Percentiles rank a stretch among this genome's conserved stretches.
These are phyloP conservation scores for Zaprionus davidi DNA, from an alignment of 1,140 invertebrate genomes.

Conservation along the genomic window DNA sequence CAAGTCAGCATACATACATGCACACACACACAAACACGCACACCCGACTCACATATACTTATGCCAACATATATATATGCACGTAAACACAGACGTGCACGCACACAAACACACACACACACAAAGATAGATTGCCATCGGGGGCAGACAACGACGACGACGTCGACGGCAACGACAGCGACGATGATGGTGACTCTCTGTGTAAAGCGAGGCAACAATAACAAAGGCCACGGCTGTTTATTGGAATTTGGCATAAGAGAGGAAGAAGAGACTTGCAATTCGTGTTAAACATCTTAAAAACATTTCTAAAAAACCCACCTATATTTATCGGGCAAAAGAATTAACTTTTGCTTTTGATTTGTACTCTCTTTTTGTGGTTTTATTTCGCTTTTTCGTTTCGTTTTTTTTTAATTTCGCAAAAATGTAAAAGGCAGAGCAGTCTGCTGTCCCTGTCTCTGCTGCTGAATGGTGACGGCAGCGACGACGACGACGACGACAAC, in stretches of 20 bases:
- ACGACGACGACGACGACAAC: slow-evolving; percentile 73
- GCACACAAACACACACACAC: slow-evolving; percentile 23
- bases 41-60: neutral
- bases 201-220: slow-evolving; percentile 45
- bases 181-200: slow-evolving; percentile 35
- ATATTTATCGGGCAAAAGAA: slow-evolving; percentile 55
- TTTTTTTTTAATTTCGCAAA: slow-evolving; percentile 49
- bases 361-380: slow-evolving; percentile 10
- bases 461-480: slow-evolving; percentile 61
- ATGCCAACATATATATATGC: neutral
- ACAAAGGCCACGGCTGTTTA: slow-evolving; percentile 65
- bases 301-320: slow-evolving; percentile 56
- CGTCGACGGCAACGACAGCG: slow-evolving; percentile 16
- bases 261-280: slow-evolving; percentile 25
- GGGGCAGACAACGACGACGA: slow-evolving; percentile 39
- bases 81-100: slow-evolving; percentile 20
- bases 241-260: slow-evolving; percentile 53
- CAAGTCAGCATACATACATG: slow-evolving; percentile 14
- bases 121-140: slow-evolving; percentile 50
- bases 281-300: neutral
- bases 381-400: slow-evolving; percentile 47
- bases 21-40: slow-evolving; percentile 1
- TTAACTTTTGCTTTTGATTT: slow-evolving; percentile 44
- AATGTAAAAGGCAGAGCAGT: slow-evolving; percentile 48
- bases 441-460: slow-evolving; percentile 28